Base-by-base conservation (phyloP, 2,113 vertebrate genomes). In the Prunella fulvescens region DNA sequence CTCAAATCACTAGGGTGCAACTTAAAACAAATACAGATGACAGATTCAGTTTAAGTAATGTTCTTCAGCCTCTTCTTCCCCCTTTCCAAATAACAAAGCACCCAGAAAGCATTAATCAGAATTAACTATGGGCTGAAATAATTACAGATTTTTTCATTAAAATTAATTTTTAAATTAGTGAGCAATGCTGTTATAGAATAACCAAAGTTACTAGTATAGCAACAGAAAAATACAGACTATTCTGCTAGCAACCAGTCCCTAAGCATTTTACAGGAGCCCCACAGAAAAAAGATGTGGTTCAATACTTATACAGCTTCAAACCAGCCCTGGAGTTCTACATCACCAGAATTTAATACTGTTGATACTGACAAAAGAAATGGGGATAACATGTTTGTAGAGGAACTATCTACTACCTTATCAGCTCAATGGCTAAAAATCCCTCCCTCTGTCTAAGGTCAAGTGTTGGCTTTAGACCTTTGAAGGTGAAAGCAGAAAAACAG, bases 11-110 rank as follows among this genome's bases (percentile, higher is more conserved):
- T 28, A 56, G 54, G 39, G 56, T 70, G 78, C 84, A 85, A 82
- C 73, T 80, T 62, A 65, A 57, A 86, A 57, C n/a, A 92, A 92
- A 94, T n/a, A 91, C 16, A 80, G 50, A 65, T 20, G 50, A 90
- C 23, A 88, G 64, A 76, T 69, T 37, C 18, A 28, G 47, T 69
- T 56, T 82, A 40, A 82, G 23, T 45, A 45, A 45, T 33, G 13
- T 42, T 76, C 58, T 77, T 62, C 40, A 80, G 81, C 33, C 45
- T 87, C 62, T 86, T 81, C 67, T 81, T 65, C 24, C 7, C 26
- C 18, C 7, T 33, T 85, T 54, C 31, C 35, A 47, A 69, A 85
- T 76, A 53, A 4, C 16, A 77, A 81, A 83, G 72, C 50, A 78
- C 26, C 19, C 39, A 81, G 9, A 69, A 84, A 84, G 16, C n/a